Evolutionary conservation across 2,888 invertebrate genomes (phyloP).

Genomic region (Oscheius sp.): DNA sequence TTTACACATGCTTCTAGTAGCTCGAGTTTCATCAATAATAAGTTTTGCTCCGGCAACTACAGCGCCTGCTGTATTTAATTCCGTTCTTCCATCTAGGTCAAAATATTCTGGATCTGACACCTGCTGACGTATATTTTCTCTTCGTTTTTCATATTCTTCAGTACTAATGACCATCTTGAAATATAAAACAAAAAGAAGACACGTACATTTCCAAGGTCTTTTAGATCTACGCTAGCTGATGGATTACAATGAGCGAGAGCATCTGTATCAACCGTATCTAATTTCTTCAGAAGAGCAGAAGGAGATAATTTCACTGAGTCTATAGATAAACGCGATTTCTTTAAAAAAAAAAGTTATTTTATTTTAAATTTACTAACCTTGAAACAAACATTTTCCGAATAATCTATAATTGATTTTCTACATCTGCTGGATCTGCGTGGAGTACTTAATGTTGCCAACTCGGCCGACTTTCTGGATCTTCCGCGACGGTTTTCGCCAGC

Average conservation of each 20-base stretch:
- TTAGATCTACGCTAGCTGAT: not conserved
- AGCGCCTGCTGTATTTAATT: slow-evolving; percentile 41
- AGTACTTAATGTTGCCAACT: too few relatives aligned
- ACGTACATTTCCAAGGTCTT: not conserved
- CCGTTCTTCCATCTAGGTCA: slow-evolving; percentile 38
- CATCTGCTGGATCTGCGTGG: too few relatives aligned
- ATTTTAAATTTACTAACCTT: not conserved
- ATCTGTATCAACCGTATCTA: not conserved
- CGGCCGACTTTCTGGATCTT: too few relatives aligned
- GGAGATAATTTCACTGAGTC: slow-evolving; percentile 5
- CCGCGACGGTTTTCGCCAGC: too few relatives aligned
- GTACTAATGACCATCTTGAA: slow-evolving; percentile 4
- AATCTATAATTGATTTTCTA: too few relatives aligned
- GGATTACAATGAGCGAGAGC: not conserved
- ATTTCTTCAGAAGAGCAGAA: not conserved
- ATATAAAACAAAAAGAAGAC: not conserved
- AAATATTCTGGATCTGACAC: slow-evolving; percentile 39
- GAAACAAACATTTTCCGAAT: too few relatives aligned
- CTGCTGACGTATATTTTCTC: slow-evolving; percentile 39
- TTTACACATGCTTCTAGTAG: slow-evolving; percentile 55
- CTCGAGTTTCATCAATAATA: slow-evolving; percentile 49
- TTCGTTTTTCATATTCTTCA: slow-evolving; percentile 42
- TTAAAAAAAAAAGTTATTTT: not conserved
- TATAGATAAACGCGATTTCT: slow-evolving; percentile 4
- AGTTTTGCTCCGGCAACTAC: slow-evolving; percentile 58